Percentiles rank a stretch among this genome's conserved stretches.
These are phyloP conservation scores for Pollenia angustigena DNA, from an alignment of 2,888 invertebrate genomes.

Conservation along the genomic window DNA sequence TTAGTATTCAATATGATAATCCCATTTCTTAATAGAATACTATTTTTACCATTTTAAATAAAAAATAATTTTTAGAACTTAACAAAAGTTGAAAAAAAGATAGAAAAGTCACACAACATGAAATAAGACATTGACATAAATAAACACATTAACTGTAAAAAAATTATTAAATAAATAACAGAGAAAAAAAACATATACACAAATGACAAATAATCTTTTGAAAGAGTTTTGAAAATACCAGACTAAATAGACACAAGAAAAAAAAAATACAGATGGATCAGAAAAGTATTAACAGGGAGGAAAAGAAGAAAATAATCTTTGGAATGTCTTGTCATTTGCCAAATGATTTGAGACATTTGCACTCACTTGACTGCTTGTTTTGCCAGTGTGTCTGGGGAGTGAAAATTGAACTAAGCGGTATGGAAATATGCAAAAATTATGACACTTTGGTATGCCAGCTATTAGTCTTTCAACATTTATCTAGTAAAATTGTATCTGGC, in stretches of 20 bases:
- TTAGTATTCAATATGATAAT: too few relatives aligned
- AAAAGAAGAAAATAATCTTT: slow-evolving; percentile 7
- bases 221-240: slow-evolving; percentile 26
- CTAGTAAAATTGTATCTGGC: slow-evolving; percentile 19
- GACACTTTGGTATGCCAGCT: slow-evolving; percentile 62
- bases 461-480: slow-evolving; percentile 10
- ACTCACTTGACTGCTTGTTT: background rate
- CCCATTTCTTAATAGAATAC: too few relatives aligned
- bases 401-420: slow-evolving; percentile 19
- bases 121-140: slow-evolving; percentile 53
- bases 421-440: slow-evolving; percentile 43
- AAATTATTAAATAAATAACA: slow-evolving; percentile 47
- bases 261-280: background rate
- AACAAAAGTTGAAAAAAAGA: background rate
- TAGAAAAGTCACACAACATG: slow-evolving; percentile 39
- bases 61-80: too few relatives aligned
- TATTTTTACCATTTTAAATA: too few relatives aligned
- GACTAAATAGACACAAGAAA: background rate
- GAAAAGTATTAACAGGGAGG: background rate
- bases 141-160: slow-evolving; percentile 59
- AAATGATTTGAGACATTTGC: slow-evolving; percentile 30
- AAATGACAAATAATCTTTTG: background rate
- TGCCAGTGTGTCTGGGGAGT: background rate
- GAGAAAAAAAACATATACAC: background rate
- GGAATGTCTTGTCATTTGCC: slow-evolving; percentile 52